phyloP scores from a whole-genome alignment of 2,797 vertebrate genomes.

The Chiroxiphia lanceolata region DNA sequence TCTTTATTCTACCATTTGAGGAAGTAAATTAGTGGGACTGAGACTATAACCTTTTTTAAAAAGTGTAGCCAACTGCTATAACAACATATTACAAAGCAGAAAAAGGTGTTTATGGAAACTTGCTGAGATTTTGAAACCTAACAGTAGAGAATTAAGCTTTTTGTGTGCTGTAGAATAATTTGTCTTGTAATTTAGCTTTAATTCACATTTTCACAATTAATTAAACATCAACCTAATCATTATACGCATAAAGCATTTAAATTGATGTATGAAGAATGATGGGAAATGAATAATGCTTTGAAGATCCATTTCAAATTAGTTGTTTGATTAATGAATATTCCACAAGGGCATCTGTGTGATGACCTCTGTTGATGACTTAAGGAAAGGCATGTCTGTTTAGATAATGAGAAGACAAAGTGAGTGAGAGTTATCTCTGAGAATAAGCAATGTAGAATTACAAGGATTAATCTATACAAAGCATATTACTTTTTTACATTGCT shows the following conservation, averaged over 20 bases:
- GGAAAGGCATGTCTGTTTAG: slow-evolving; percentile 77
- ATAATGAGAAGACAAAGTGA: slow-evolving; percentile 78
- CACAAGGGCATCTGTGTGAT: slow-evolving; percentile 77
- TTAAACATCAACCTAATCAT: slow-evolving; percentile 82
- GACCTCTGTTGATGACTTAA: slow-evolving; percentile 80
- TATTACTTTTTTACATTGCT: slow-evolving; percentile 68
- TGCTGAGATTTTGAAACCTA: slow-evolving; percentile 6
- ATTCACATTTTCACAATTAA: slow-evolving; percentile 84
- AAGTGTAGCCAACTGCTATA: background rate
- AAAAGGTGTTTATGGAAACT: slow-evolving; percentile 32
- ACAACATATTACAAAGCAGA: background rate
- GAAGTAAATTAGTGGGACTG: background rate
- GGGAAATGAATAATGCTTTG: slow-evolving; percentile 78
- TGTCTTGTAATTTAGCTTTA: slow-evolving; percentile 77
- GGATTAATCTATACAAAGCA: slow-evolving; percentile 71
- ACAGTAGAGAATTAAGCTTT: slow-evolving; percentile 29
- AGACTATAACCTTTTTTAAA: background rate
- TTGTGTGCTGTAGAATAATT: slow-evolving; percentile 66
- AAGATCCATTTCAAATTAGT: slow-evolving; percentile 81
- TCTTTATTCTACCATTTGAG: slow-evolving; percentile 7
- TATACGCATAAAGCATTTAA: slow-evolving; percentile 79
- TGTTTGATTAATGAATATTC: slow-evolving; percentile 82
- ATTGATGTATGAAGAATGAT: slow-evolving; percentile 76
- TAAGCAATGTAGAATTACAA: slow-evolving; percentile 65
- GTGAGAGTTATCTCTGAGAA: slow-evolving; percentile 66